Conservation (phyloP, 2,888 invertebrate species). For the Drosophila stalkeri region DNA sequence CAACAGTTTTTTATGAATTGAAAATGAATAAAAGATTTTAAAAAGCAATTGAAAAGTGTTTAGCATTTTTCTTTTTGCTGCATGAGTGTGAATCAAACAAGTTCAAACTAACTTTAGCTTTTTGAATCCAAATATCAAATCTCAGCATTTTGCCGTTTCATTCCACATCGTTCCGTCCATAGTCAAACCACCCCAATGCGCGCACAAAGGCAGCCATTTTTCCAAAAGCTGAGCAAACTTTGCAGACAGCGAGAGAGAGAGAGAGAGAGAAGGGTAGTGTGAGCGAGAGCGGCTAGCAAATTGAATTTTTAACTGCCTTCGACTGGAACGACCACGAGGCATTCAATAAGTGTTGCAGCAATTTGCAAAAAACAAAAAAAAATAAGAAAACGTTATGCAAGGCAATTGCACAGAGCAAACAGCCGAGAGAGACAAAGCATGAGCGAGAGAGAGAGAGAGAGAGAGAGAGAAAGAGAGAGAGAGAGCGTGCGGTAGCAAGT, state of each 20-base stretch:
- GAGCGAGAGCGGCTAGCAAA: conserved; percentile 43
- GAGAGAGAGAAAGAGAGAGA: conserved; percentile 7
- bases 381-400: conserved; percentile 60
- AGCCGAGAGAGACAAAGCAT: conserved; percentile 15
- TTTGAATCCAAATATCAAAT: conserved; percentile 27
- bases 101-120: neutral
- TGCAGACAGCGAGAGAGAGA: conserved; percentile 65
- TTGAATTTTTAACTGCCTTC: conserved; percentile 82
- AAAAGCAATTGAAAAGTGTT: neutral
- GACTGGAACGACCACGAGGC: conserved; percentile 79
- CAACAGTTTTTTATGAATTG: neutral
- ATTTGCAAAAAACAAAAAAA: conserved; percentile 80
- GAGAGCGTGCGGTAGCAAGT: neutral
- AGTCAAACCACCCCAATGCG: conserved; percentile 50
- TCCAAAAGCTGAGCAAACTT: conserved; percentile 71
- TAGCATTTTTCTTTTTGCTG: neutral
- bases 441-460: conserved; percentile 14
- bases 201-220: conserved; percentile 79
- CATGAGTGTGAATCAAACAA: neutral
- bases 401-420: conserved; percentile 68
- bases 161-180: conserved; percentile 54
- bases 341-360: conserved; percentile 82
- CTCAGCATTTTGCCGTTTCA: conserved; percentile 35
- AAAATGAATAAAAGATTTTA: neutral
- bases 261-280: conserved; percentile 7